A percentile compares a stretch with the other conserved stretches of the same genome.
These are phyloP conservation scores for Lepidochrysops patricia DNA, from an alignment of 2,888 invertebrate species.

Conservation along the genomic window DNA sequence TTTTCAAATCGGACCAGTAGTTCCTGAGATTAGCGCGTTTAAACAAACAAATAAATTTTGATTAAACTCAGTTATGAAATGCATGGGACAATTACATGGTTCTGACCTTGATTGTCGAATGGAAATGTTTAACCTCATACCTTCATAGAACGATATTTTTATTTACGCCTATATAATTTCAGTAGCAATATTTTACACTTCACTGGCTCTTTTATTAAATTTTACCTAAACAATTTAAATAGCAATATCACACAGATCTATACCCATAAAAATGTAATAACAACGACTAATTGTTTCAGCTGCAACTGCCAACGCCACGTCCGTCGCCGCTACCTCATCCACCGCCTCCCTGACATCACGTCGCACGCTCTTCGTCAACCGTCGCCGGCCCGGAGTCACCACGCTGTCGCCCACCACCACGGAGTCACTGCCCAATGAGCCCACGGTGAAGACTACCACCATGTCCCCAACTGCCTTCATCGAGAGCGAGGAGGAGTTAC, in stretches of 20 bases:
- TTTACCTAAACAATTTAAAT: background rate
- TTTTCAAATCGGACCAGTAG: no score
- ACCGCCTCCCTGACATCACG: conserved; percentile 30
- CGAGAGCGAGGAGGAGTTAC: conserved; percentile 52
- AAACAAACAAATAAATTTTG: no score
- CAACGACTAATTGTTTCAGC: background rate
- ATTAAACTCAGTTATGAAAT: background rate
- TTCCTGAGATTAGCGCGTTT: no score
- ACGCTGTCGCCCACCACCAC: conserved; percentile 30
- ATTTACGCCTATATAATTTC: background rate
- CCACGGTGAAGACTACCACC: conserved; percentile 32
- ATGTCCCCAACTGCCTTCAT: conserved; percentile 31
- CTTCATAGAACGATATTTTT: background rate
- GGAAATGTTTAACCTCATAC: background rate
- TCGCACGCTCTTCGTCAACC: conserved; percentile 50
- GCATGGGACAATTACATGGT: conserved; percentile 7
- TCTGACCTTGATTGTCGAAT: conserved; percentile 4
- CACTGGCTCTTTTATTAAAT: no score
- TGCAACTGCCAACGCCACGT: conserved; percentile 23
- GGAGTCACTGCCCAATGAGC: background rate
- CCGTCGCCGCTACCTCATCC: background rate
- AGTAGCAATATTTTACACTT: background rate
- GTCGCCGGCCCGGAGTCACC: conserved; percentile 37
- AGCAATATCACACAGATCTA: background rate
- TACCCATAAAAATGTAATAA: no score